Percentiles rank a stretch among this genome's conserved stretches.
Conservation (phyloP, 2,113 vertebrate genomes). For the Dasypus novemcinctus region DNA sequence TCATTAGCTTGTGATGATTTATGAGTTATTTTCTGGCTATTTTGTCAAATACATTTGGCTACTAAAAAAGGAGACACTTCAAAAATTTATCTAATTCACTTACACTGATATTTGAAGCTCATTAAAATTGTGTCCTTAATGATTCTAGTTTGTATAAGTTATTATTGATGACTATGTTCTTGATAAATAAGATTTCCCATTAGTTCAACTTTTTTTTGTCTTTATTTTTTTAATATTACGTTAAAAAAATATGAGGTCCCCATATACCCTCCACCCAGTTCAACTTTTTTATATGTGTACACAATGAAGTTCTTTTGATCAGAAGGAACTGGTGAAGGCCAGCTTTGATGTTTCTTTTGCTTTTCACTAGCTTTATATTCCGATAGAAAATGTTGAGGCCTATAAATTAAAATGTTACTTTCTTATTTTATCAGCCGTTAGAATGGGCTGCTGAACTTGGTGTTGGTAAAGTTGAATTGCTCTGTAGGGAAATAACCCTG, state of each 20-base stretch:
- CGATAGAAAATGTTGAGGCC: neutral
- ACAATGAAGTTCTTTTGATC: neutral
- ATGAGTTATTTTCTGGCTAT: slow-evolving; percentile 42
- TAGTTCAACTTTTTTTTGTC: neutral
- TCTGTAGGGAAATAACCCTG: slow-evolving; percentile 3
- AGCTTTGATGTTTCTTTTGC: slow-evolving; percentile 33
- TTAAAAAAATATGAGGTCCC: too few species aligned
- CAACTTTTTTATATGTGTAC: neutral
- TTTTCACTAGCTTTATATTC: slow-evolving; percentile 48
- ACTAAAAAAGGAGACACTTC: slow-evolving; percentile 38
- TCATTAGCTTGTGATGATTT: slow-evolving; percentile 46
- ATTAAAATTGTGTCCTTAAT: neutral
- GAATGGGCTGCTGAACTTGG: neutral
- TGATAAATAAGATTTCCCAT: neutral
- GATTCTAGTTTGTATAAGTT: neutral
- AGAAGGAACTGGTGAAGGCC: neutral
- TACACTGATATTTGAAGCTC: slow-evolving; percentile 20
- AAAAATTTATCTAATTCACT: slow-evolving; percentile 30
- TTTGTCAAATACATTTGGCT: slow-evolving; percentile 16
- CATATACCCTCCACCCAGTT: too few species aligned
- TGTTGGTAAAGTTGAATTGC: neutral
- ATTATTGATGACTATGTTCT: neutral
- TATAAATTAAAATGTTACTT: neutral
- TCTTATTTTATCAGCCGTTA: neutral
- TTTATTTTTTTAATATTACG: too few species aligned